Evolutionary conservation across 2,113 vertebrate genomes (phyloP), one percentile per base, ranked within the genome.

Genomic region (Caranx ignobilis): DNA sequence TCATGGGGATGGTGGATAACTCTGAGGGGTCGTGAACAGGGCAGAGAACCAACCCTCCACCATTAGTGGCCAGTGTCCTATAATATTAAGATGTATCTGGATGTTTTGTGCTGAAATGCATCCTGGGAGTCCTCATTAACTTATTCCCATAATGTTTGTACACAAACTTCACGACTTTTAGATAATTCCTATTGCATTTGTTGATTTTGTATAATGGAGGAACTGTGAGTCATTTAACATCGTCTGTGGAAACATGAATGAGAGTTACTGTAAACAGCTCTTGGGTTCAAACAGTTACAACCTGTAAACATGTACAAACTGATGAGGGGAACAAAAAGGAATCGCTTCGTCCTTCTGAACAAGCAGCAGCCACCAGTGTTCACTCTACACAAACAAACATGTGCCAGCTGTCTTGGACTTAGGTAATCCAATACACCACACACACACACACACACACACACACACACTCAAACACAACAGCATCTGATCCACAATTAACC

Each of bases 401-500:
- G n/a, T 18, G 10, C 8, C 13, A 57, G 41, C 52, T 26, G 11
- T 12, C 11, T 75, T 11, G 3, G 43, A 63, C 39, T 67, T 7
- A 21, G 26, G 82, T 74, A 75, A 87, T 57, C 59, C 48, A 61
- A 85, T 76, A 84, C 82, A 26, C 11, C 54, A 26, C 26, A 26
- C 26, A 26, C 26, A 26, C 1, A 26, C 26, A 26, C 26, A 26
- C 1, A 26, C 26, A 26, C 26, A 26, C 1, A 26, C 26, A 26
- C 26, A 26, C 26, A 26, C 26, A 26, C 26, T 26, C 26, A 26
- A 1, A 26, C 26, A 26, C 26, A 26, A 26, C 64, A 50, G 64
- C 60, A 69, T 75, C 55, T 67, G 70, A 80, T 77, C 75, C 74
- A 41, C 83, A 57, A 4, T 73, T 62, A 80, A 71, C 59, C 43